Evolutionary conservation across 2,797 vertebrate species (phyloP).

Genomic region (Ibycter americanus): DNA sequence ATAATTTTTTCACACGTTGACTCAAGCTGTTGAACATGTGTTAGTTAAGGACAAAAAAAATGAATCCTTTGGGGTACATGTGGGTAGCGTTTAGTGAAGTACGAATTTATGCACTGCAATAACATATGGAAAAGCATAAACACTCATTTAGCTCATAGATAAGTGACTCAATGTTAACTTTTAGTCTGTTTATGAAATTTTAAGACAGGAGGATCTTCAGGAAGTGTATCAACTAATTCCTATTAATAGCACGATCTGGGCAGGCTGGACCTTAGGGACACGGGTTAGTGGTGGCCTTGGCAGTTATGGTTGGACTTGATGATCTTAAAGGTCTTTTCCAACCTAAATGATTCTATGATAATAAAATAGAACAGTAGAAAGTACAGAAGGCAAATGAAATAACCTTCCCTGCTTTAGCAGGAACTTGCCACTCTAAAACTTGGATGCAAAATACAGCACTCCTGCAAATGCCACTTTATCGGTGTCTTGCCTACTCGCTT

Average conservation of each 20-base stretch:
- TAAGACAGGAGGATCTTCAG: not conserved
- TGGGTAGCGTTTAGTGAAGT: not conserved
- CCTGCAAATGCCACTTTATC: not conserved
- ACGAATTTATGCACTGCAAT: not conserved
- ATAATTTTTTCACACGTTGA: not conserved
- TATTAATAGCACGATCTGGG: not conserved
- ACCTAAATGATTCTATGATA: not conserved
- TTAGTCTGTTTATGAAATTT: not conserved
- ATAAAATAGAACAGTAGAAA: not conserved
- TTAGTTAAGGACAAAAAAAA: not conserved
- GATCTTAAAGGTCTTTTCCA: too few relatives aligned
- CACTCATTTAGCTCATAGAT: not conserved
- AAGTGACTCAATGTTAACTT: not conserved
- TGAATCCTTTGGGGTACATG: not conserved
- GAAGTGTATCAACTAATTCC: not conserved
- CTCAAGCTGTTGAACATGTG: not conserved
- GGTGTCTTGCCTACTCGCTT: not conserved
- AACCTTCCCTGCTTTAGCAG: not conserved
- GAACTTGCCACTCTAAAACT: not conserved
- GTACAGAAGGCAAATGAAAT: not conserved
- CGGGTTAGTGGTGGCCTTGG: too few relatives aligned
- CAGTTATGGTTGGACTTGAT: too few relatives aligned
- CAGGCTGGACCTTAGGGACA: too few relatives aligned
- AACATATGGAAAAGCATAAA: not conserved
- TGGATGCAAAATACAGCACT: not conserved